Base-by-base conservation (phyloP, 1,140 invertebrate species). In the Cydia amplana region DNA sequence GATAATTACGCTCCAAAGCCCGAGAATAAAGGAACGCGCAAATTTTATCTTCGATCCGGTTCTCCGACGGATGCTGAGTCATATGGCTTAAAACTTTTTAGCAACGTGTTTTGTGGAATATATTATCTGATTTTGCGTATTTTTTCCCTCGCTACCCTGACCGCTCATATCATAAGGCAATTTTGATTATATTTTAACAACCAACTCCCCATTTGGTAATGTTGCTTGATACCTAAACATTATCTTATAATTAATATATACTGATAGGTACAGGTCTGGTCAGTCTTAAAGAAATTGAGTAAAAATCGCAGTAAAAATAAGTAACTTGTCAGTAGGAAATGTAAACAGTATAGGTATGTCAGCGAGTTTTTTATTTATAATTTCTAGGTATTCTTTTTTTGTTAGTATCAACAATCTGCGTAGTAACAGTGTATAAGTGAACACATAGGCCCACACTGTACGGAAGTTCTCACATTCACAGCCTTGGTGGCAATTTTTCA, bases 101-200 rank as follows among this genome's bases (percentile, higher is more conserved):
- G 65, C 65, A 70, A 70, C 65, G 36, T 36, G 65, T 70, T 70
- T 51, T 70, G 28, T 40, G 32, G 65, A 70, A 70, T 70, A 70
- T 36, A 18, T 36, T 70, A 70, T 70, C 65, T 40, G 16, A 70
- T 70, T 70, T 40, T 32, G 65, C 18, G 36, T 40, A 70, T 40
- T 36, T 70, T 43, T n/a, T 40, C 65, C 65, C n/a, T 20, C 32
- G n/a, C 28, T 36, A 18, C 65, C 65, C 65, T n/a, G 28, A 18
- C 16, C 25, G 65, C 18, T 70, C 32, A 18, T 36, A 40, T 70
- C 32, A 18, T 36, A 40, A 36, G 28, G n/a, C 36, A 70, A 70
- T 70, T 70, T 40, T 40, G 32, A 36, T 70, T 70, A 40, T 40
- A 18, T 70, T 70, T 70, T 40, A 70, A 70, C 20, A 20, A 23